Conservation (phyloP, 2,888 invertebrate species). For the Eupithecia pulchellata region DNA sequence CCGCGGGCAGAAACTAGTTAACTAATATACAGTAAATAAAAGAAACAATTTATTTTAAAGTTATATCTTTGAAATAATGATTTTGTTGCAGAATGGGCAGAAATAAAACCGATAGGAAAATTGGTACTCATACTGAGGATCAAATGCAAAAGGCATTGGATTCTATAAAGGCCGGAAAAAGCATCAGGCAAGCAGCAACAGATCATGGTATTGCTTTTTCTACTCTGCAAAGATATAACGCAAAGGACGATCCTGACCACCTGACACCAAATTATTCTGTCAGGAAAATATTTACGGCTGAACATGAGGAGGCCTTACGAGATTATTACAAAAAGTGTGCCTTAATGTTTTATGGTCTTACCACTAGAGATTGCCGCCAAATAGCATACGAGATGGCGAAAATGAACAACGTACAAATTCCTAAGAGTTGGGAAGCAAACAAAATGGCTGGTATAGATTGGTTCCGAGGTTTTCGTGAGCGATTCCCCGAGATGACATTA, state of each 20-base stretch:
- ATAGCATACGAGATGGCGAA: not conserved
- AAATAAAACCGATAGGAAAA: not conserved
- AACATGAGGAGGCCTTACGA: not conserved
- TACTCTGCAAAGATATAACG: slow-evolving; percentile 4
- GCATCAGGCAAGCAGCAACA: too few relatives aligned
- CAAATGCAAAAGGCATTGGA: not conserved
- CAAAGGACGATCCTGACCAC: not conserved
- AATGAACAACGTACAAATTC: not conserved
- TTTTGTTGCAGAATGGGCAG: not conserved
- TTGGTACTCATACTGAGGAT: not conserved
- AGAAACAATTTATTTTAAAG: slow-evolving; percentile 1
- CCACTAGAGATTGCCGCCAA: not conserved
- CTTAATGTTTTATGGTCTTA: slow-evolving; percentile 3
- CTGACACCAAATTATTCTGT: slow-evolving; percentile 5
- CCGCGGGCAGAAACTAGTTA: too few relatives aligned
- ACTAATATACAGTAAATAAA: too few relatives aligned
- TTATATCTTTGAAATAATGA: not conserved
- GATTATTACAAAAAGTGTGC: not conserved
- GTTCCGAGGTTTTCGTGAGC: not conserved
- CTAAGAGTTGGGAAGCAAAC: not conserved
- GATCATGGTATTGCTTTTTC: not conserved
- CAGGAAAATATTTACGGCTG: not conserved
- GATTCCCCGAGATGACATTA: not conserved
- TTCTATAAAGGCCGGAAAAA: too few relatives aligned
- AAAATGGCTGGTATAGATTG: not conserved